A percentile compares a stretch with the other conserved stretches of the same genome.
Conservation (phyloP, 1,140 invertebrate species). For the Drosophila pseudoananassae region DNA sequence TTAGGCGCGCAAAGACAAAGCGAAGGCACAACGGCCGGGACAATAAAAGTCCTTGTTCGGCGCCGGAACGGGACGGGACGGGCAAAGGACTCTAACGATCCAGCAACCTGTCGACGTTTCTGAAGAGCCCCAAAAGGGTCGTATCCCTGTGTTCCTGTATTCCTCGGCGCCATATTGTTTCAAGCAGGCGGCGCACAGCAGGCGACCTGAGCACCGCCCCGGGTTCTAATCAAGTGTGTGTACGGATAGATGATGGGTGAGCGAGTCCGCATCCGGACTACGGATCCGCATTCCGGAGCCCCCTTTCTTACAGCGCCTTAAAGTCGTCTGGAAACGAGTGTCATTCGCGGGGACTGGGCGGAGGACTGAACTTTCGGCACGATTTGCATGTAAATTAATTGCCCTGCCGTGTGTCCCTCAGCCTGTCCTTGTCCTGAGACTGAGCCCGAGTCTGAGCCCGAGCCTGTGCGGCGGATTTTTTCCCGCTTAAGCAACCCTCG, state of each 20-base stretch:
- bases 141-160: slow-evolving; percentile 16
- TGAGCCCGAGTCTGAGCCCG: neutral
- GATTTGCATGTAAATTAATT: slow-evolving; percentile 84
- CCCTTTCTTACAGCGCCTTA: neutral
- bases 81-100: slow-evolving; percentile 57
- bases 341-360: slow-evolving; percentile 13
- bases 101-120: slow-evolving; percentile 75
- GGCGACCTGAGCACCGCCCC: slow-evolving; percentile 49
- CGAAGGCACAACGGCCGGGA: slow-evolving; percentile 26
- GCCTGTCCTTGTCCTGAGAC: slow-evolving; percentile 16
- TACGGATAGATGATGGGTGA: slow-evolving; percentile 23
- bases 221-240: slow-evolving; percentile 71
- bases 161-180: slow-evolving; percentile 71
- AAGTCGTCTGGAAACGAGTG: slow-evolving; percentile 22
- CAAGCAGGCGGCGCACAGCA: slow-evolving; percentile 71
- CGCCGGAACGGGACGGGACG: slow-evolving; percentile 9
- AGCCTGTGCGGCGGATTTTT: slow-evolving; percentile 60
- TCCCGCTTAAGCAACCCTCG: slow-evolving; percentile 64
- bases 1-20: slow-evolving; percentile 60
- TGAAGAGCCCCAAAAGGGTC: slow-evolving; percentile 70
- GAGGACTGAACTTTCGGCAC: slow-evolving; percentile 67
- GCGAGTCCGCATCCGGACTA: slow-evolving; percentile 12
- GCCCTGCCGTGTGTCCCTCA: slow-evolving; percentile 51
- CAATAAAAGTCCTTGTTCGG: slow-evolving; percentile 46
- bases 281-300: slow-evolving; percentile 7